Conservation (phyloP, 2,113 vertebrate genomes). For the Marmota monax region DNA sequence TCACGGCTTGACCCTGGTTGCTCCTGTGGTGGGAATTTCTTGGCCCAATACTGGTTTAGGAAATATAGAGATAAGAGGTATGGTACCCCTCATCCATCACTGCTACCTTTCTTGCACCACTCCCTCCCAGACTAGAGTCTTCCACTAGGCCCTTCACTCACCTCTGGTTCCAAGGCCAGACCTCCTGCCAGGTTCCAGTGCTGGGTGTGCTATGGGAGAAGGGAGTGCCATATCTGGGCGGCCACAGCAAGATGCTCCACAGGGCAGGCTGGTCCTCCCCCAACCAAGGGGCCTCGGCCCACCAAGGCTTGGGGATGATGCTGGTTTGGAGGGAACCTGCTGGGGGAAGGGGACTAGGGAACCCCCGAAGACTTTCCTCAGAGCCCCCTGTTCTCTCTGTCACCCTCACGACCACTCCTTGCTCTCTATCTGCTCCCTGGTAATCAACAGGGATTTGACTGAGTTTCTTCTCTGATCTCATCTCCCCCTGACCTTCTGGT, state of each 20-base stretch:
- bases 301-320: slow-evolving; percentile 45
- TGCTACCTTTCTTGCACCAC: background rate
- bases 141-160: slow-evolving; percentile 53
- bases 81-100: background rate
- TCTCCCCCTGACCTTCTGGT: background rate
- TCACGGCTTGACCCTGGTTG: slow-evolving; percentile 1
- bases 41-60: slow-evolving; percentile 25
- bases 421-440: background rate
- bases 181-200: slow-evolving; percentile 72
- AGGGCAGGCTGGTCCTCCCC: slow-evolving; percentile 65
- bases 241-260: slow-evolving; percentile 73
- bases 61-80: background rate
- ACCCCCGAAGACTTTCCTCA: slow-evolving; percentile 50
- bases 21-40: background rate
- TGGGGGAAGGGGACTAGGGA: slow-evolving; percentile 44
- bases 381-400: background rate
- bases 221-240: slow-evolving; percentile 66
- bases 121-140: slow-evolving; percentile 40
- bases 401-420: slow-evolving; percentile 18
- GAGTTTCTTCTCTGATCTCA: slow-evolving; percentile 9
- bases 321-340: slow-evolving; percentile 55
- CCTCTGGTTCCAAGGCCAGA: slow-evolving; percentile 71
- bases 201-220: slow-evolving; percentile 62
- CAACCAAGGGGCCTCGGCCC: slow-evolving; percentile 66
- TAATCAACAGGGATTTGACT: background rate